Evolutionary conservation across 64 coral and sea anemone genomes (phyloP), one percentile per base, ranked within the genome.

Genomic region (Hydrozoanthus tunicans): DNA sequence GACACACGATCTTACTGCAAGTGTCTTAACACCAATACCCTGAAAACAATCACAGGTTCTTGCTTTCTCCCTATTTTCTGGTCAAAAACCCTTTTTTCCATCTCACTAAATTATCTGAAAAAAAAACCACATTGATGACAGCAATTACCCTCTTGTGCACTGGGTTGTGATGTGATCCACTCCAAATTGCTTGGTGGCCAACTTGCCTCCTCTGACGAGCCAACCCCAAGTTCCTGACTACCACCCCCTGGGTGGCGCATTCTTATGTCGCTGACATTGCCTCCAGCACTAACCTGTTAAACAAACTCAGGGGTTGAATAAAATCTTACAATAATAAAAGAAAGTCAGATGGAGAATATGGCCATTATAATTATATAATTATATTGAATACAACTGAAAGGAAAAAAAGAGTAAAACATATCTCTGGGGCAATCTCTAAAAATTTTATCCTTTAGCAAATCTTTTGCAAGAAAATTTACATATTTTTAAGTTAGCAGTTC

Each of bases 161-260:
- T 74, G 20, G 84, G 66, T 27, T 59, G 55, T 59, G 84, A 88
- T 20, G 54, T 74, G 20, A 74, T 88, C 84, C 84, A 88, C 20
- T 73, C 20, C 55, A 59, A 23, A 9, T 88, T 27, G 59, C 15
- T 73, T 4, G 69, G 55, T 7, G 69, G 68, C 83, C 68, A 60
- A 11, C 5, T 54, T 0, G 3, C 56, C n/a, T 88, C 84, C 12
- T 73, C 69, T 24, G 82, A 51, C 23, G 12, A 0, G 11, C 74
- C 6, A 13, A 6, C 84, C 73, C 10, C 67, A 27, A 74, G 84
- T 59, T 74, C 84, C 55, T 88, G 84, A 88, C 84, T 74, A n/a
- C 68, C 55, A 26, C 23, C 69, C 23, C 55, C 84, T 88, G 84
- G 84, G 6, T 60, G 84, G 1, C 23, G 55, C 56, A 56, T 88